Evolutionary conservation across 1,140 invertebrate genomes (phyloP).

Genomic region (Drosophila sechellia): DNA sequence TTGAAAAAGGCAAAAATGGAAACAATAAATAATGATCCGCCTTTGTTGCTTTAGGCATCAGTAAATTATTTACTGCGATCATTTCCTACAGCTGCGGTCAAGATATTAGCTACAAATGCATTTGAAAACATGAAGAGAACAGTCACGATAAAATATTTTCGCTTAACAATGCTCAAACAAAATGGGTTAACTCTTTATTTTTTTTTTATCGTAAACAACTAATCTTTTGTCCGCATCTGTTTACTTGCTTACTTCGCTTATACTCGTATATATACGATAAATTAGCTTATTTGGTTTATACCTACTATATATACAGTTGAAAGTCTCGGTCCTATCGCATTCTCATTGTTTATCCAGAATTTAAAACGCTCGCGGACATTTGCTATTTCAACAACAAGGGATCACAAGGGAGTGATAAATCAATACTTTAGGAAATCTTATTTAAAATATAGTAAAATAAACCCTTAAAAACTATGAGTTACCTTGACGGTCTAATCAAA

Average conservation of each 20-base stretch:
- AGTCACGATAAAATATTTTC: neutral
- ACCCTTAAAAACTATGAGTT: slow-evolving; percentile 18
- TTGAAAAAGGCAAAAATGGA: neutral
- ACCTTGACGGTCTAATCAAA: slow-evolving; percentile 19
- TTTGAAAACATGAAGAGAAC: neutral
- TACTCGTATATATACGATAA: slow-evolving; percentile 15
- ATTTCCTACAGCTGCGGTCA: slow-evolving; percentile 4
- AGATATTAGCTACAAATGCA: neutral
- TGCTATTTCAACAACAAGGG: slow-evolving; percentile 4
- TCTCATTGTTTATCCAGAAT: slow-evolving; percentile 28
- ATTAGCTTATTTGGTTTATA: slow-evolving; percentile 31
- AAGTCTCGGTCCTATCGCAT: slow-evolving; percentile 42
- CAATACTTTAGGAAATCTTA: neutral
- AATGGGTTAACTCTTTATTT: neutral
- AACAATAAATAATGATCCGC: slow-evolving; percentile 26
- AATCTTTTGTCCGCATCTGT: neutral
- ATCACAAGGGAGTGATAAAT: slow-evolving; percentile 22
- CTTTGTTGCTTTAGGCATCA: slow-evolving; percentile 20
- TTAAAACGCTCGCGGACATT: slow-evolving; percentile 14
- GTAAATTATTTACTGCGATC: slow-evolving; percentile 19
- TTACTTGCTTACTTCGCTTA: slow-evolving; percentile 3
- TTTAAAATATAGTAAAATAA: slow-evolving; percentile 11
- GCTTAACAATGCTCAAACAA: too few species aligned
- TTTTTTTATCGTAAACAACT: neutral
- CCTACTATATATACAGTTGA: slow-evolving; percentile 27